Evolutionary conservation across 2,797 vertebrate genomes (phyloP), one percentile per base, ranked within the genome.

Genomic region (Nothura maculosa): DNA sequence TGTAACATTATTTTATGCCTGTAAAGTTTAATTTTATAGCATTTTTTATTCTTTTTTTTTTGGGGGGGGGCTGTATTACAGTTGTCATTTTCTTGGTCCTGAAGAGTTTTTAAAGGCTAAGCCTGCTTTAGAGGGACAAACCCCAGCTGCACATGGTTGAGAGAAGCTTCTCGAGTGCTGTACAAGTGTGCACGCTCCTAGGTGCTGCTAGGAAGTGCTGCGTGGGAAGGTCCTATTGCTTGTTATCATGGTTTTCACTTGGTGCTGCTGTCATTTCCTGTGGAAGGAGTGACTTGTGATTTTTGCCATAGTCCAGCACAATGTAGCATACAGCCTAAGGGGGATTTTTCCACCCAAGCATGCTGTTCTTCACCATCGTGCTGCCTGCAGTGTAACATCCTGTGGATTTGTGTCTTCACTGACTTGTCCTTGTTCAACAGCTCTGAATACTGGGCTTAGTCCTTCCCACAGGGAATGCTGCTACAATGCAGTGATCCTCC

Each of bases 191-290:
- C 75, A 20, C 58, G n/a, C 61, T 93, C 82, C 92, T 93, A 52
- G 57, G 63, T 86, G 66, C 82, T 79, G 84, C 58, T 85, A 94
- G 94, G 95, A 96, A 93, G 81, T 80, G 54, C 42, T 0, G 81
- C 30, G 87, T 95, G 83, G 77, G 91, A 94, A 89, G 88, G 52
- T 58, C 66, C 25, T 66, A n/a, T 40, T 90, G 75, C 83, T 77
- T 64, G 55, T 93, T 94, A 83, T 75, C 88, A 85, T 61, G 47
- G 57, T 81, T 96, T 96, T 87, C 58, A 54, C 62, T 93, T 89
- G 67, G 42, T 81, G 82, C 69, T 90, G 58, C 58, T 90, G 91
- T 94, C 93, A 92, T 86, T 96, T 97, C 95, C 96, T 97, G 94
- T 96, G 96, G 97, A 96, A 97, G 94, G 52, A 93, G 12, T 89